Percentiles rank a stretch among this genome's conserved stretches.
These are phyloP conservation scores for Lasioglossum oenotherae DNA, from an alignment of 2,888 invertebrate species.

Conservation along the genomic window DNA sequence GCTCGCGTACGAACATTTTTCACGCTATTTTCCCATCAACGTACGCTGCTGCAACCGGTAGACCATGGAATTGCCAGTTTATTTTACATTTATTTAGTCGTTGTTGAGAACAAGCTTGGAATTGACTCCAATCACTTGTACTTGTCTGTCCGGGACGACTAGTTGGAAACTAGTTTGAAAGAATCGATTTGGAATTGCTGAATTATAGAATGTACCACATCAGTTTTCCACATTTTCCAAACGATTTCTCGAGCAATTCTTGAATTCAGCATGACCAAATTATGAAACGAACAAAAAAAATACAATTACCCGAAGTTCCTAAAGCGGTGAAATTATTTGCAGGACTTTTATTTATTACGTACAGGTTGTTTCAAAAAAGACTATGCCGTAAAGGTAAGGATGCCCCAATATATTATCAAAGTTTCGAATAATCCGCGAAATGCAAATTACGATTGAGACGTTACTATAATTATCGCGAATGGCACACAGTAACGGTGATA, in stretches of 20 bases:
- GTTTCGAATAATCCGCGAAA: conserved; percentile 9
- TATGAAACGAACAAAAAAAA: not conserved
- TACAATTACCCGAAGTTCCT: conserved; percentile 7
- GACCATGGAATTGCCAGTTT: not conserved
- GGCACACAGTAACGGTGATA: not conserved
- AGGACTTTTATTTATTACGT: conserved; percentile 44
- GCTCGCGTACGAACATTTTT: conserved; percentile 1
- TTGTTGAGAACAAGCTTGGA: not conserved
- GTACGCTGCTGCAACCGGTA: not conserved
- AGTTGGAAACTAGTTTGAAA: not conserved
- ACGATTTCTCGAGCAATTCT: not conserved
- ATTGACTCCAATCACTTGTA: not conserved
- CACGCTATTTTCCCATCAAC: not conserved
- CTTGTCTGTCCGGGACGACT: not conserved
- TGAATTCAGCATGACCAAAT: conserved; percentile 48
- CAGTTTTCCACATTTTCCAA: not conserved
- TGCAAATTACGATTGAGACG: not conserved
- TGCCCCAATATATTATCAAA: conserved; percentile 21
- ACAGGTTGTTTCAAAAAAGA: conserved; percentile 51
- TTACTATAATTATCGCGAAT: not conserved
- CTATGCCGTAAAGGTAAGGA: conserved; percentile 47
- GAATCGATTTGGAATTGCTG: conserved; percentile 31
- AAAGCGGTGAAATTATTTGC: conserved; percentile 44
- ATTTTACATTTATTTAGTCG: not conserved
- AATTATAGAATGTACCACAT: conserved; percentile 22